Base-by-base conservation (phyloP, 2,888 invertebrate genomes). In the Microplitis deprimator region DNA sequence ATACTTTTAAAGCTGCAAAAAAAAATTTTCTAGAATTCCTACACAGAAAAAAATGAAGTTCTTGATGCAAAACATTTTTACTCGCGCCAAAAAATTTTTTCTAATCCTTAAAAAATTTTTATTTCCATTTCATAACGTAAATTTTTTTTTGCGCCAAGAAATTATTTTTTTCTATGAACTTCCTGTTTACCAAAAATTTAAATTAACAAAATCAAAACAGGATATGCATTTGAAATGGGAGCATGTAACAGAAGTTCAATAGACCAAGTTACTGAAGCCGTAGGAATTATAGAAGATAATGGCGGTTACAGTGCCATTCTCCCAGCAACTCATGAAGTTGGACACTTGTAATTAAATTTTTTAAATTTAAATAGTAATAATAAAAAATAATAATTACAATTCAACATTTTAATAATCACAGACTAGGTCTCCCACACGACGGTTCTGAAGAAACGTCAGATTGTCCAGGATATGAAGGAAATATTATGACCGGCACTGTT, bases 211-310 rank as follows among this genome's bases (percentile, higher is more conserved):
- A 64, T 60, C 20, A 68, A 73, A 68, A 41, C 8, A 81, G 88
- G 89, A 16, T 86, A 84, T 39, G 86, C 89, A 0, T 86, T 83
- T 40, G 83, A 84, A 38, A 81, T 82, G 69, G 87, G 87, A 20
- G 88, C 87, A 2, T 89, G 88, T 70, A 82, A 85, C 17, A 80
- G 85, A 77, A 83, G 83, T 65, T 64, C 72, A 6, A 73, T 76
- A 8, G 80, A 79, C 16, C 75, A 67, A 75, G 79, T 80, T 7
- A 82, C 87, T 8, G 85, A 87, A 77, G 85, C 87, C 40, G 85
- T 87, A 64, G 85, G 85, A 29, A 69, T 89, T n/a, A 80, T 87
- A n/a, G 87, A 89, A 74, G 89, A 89, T 74, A 85, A 88, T 76
- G 87, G 87, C 61, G 88, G 87, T 29, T 89, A 83, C 78, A 81